Evolutionary conservation across 2,113 vertebrate genomes (phyloP), one percentile per base, ranked within the genome.

Genomic region (Pelvicachromis taeniatus): DNA sequence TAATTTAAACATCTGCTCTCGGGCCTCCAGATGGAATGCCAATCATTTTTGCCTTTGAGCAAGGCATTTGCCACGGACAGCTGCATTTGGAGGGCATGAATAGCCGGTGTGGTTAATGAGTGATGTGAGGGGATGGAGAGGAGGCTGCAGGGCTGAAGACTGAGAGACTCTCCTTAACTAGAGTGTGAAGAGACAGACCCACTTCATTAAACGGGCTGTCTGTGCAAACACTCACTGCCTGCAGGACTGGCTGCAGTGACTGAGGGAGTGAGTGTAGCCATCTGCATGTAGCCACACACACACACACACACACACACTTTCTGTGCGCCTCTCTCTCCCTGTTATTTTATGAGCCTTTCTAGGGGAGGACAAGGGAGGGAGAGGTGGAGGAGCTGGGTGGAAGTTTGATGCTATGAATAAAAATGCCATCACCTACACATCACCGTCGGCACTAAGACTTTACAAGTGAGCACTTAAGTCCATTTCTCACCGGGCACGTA

Each of bases 141-240:
- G 75, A 50, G 82, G 89, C 84, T 55, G 80, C 79, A 42, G 87
- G 90, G 81, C 80, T 70, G 78, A 70, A 78, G 81, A 83, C 84
- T 59, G 84, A 53, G 81, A 85, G 56, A 42, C 81, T 87, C 85
- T 89, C 56, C 81, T 90, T 73, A 88, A 88, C 89, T 77, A 87
- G 89, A 91, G 89, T 88, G 89, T 87, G 88, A 89, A 84, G 85
- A 91, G 85, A 91, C 85, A 61, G 91, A 86, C 16, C 82, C 87
- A 88, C 90, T 94, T 92, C 91, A 92, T 93, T 92, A 92, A 89
- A 82, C 29, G 73, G 53, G 54, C 88, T 61, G 90, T 89, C 88
- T 92, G 82, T 2, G 87, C 88, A 87, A 89, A 90, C 90, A 83
- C 81, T 42, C 59, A 33, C 84, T 40, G 89, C 89, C 89, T 89